These are phyloP conservation scores for Dorcus parallelipipedus DNA, from an alignment of 2,888 invertebrate species.

Conservation along the genomic window DNA sequence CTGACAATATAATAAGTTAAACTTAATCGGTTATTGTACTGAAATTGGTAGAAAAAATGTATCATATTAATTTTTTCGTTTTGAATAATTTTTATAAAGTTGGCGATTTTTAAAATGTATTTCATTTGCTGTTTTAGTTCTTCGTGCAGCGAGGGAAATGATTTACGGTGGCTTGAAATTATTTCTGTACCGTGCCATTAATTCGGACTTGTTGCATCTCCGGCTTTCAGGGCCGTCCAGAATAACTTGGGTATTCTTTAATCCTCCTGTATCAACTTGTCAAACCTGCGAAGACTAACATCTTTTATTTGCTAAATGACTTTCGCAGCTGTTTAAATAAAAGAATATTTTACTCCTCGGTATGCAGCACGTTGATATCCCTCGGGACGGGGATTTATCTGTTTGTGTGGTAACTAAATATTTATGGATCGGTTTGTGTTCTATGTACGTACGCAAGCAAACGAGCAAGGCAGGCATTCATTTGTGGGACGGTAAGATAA, in stretches of 20 bases:
- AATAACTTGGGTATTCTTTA: constrained; percentile 9
- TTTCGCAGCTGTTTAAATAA: constrained; percentile 40
- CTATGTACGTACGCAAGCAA: neutral
- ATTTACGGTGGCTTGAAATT: no score
- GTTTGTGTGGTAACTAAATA: constrained; percentile 24
- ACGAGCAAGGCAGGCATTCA: neutral
- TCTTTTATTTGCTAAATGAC: constrained; percentile 35
- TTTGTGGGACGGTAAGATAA: neutral
- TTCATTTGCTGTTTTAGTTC: no score
- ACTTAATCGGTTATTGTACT: no score
- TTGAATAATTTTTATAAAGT: no score
- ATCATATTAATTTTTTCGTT: no score
- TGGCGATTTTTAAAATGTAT: no score
- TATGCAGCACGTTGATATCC: constrained; percentile 22
- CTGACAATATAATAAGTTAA: no score
- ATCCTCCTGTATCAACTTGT: constrained; percentile 17
- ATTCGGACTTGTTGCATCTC: neutral
- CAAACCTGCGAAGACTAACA: constrained; percentile 22
- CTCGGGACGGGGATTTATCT: constrained; percentile 23
- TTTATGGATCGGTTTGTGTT: constrained; percentile 10
- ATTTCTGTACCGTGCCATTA: no score
- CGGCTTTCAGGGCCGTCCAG: neutral
- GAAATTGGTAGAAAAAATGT: no score
- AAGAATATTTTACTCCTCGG: constrained; percentile 22
- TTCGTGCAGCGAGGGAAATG: no score